Percentiles rank a stretch among this genome's conserved stretches.
phyloP scores from a whole-genome alignment of 2,888 invertebrate genomes.

The Spisula subtruncata region DNA sequence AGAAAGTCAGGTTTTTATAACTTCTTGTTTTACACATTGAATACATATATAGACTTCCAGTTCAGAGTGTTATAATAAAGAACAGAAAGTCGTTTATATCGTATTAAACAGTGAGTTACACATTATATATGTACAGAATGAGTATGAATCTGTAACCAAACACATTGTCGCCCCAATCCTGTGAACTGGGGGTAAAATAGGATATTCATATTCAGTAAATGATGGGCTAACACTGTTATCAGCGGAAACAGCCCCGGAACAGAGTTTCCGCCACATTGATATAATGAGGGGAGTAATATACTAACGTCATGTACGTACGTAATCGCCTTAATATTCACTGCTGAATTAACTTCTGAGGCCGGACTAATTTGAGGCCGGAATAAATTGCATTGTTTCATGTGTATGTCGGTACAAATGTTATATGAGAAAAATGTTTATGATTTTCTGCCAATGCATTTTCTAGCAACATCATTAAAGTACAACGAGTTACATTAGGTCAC shows the following conservation, averaged over 20 bases:
- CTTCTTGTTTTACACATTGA: too few relatives aligned
- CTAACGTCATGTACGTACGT: not conserved
- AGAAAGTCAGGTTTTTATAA: too few relatives aligned
- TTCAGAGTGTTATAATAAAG: too few relatives aligned
- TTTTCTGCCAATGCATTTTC: not conserved
- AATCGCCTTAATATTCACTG: not conserved
- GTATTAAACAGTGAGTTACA: too few relatives aligned
- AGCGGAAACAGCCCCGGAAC: slow-evolving; percentile 56
- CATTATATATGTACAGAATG: too few relatives aligned
- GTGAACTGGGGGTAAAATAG: not conserved
- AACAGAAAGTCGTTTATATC: too few relatives aligned
- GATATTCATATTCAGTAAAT: slow-evolving; percentile 21
- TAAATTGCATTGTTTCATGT: not conserved
- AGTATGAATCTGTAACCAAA: too few relatives aligned
- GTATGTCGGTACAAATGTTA: not conserved
- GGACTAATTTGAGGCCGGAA: not conserved
- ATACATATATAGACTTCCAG: too few relatives aligned
- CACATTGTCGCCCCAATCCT: too few relatives aligned
- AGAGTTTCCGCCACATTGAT: slow-evolving; percentile 27
- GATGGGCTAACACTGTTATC: slow-evolving; percentile 48
- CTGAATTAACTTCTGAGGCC: not conserved
- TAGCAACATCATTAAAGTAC: too few relatives aligned
- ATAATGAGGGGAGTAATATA: slow-evolving; percentile 19
- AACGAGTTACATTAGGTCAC: too few relatives aligned
- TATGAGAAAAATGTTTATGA: not conserved